Evolutionary conservation across 1,140 invertebrate species (phyloP), one percentile per base, ranked within the genome.

Genomic region (Anthonomus grandis): DNA sequence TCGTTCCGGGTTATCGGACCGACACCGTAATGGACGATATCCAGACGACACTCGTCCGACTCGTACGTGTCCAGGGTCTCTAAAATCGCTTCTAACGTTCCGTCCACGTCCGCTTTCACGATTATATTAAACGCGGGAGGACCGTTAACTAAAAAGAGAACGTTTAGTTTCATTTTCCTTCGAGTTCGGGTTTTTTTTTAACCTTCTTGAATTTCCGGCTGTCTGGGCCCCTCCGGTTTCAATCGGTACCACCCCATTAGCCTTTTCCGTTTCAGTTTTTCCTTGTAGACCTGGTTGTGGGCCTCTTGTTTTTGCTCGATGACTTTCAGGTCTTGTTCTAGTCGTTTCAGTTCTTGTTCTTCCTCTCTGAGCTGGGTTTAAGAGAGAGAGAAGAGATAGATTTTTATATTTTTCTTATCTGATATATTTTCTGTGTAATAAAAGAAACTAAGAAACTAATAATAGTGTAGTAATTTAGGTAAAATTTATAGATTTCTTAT

Each of bases 21-120:
- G 15, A 98, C 87, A 4, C 87, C 94, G 74, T 89, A 95, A 72
- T 95, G 87, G 15, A 98, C 82, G 4, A 98, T 70, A 65, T 95
- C 87, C 4, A 99, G 74, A 25, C 81, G 77, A 68, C 95, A 95
- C 21, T 81, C 76, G 4, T 86, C 74, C 39, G 82, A 84, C 46
- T 86, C 77, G 69, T 98, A 99, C 0, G 92, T 93, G 46, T 93
- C 88, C 19, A 98, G 70, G 22, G 93, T 87, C 74, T 97, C 89
- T 34, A 97, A 74, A 60, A 99, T 91, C 1, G 96, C 95, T 76
- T 98, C 95, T 6, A 97, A 81, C 8, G 93, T 95, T 0, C 93
- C 91, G 72, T 89, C 85, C 2, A 95, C 91, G 74, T 96, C 93
- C 22, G 82, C 79, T 72, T 85, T 86, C 12, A 86, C 53, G 15